Base-by-base conservation (phyloP, 2,888 invertebrate species). In the Lagria hirta region DNA sequence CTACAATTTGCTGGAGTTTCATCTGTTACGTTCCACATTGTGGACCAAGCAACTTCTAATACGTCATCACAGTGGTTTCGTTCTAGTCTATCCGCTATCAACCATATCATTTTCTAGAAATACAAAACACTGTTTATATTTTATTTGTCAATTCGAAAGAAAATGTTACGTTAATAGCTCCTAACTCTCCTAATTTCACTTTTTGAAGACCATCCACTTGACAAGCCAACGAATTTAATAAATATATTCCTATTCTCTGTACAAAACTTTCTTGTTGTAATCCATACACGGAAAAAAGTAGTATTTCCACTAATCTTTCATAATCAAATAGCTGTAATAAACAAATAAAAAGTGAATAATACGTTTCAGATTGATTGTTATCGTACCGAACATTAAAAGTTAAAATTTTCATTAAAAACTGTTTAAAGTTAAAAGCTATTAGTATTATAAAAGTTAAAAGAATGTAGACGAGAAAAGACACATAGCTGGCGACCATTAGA, bases 21-120 rank as follows among this genome's bases (percentile, higher is more conserved):
- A 70, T 98, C 97, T 17, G 90, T 88, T 54, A 91, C 89, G 73
- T 97, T 98, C 97, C 97, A 98, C 88, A 98, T 89, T n/a, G 95
- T 94, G 43, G 95, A 95, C 98, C 98, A 98, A 2, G 96, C 93
- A 8, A 95, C 93, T 74, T 97, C 96, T 74, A 98, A 80, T 10
- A 96, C 92, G 70, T 98, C 97, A 70, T 98, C 97, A 66, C 93
- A 95, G 22, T 86, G 74, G 42, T 80, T 79, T 20, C 83, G 77
- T 43, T 82, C 80, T 45, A 94, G 75, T 32, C 94, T 83, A 63
- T 88, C 85, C 37, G 83, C 80, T 48, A 98, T 95, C 57, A 97
- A 77, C 59, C 82, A 81, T 60, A 97, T 73, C 92, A 98, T 95
- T 73, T 82, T 84, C 83, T 88, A 69, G 4, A 75, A 72, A 36